Evolutionary conservation across 2,113 vertebrate species (phyloP).

Genomic region (Dipodomys merriami): DNA sequence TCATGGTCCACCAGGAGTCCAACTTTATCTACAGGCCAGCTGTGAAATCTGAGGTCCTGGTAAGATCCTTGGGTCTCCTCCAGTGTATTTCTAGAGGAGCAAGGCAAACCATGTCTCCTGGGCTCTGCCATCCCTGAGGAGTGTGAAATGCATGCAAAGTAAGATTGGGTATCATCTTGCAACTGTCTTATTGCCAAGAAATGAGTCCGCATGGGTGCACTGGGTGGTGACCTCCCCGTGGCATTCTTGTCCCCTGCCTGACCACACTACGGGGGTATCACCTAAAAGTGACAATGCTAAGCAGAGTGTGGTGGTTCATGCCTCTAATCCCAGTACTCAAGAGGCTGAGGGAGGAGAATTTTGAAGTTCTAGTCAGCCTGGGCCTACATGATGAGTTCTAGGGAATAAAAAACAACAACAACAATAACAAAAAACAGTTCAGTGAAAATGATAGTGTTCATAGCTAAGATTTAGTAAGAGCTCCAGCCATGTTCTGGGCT

Average conservation of each 20-base stretch:
- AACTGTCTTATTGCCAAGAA: background rate
- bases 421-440: no score
- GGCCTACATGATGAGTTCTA: no score
- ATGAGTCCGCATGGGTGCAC: background rate
- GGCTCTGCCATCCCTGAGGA: background rate
- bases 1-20: constrained; percentile 95
- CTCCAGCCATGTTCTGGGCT: background rate
- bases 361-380: no score
- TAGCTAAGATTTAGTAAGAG: background rate
- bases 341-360: no score
- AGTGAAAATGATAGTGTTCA: background rate
- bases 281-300: background rate
- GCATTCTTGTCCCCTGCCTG: background rate
- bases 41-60: constrained; percentile 93
- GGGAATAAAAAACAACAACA: no score
- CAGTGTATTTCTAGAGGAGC: background rate
- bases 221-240: background rate
- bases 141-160: background rate
- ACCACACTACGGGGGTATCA: background rate
- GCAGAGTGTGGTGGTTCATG: background rate
- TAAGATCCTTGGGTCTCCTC: constrained; percentile 83
- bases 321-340: no score
- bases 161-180: background rate
- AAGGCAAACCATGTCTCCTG: background rate
- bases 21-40: constrained; percentile 90